Conservation (phyloP, 1,140 invertebrate genomes). For the Musca vetustissima region DNA sequence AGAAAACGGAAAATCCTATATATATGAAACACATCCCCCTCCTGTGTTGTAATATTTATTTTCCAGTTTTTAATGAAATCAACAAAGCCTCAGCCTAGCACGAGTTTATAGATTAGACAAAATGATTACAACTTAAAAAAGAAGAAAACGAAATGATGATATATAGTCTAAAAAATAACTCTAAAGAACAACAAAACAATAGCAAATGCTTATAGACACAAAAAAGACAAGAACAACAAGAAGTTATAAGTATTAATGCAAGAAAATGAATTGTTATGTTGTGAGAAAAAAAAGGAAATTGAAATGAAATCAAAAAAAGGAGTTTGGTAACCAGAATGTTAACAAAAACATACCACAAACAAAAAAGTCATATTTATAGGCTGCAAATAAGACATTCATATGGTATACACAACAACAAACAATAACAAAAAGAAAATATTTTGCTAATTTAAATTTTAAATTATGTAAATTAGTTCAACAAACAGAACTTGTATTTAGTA, state of each 20-base stretch:
- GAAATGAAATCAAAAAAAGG: slow-evolving; percentile 16
- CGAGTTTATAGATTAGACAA: slow-evolving; percentile 17
- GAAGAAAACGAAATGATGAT: too few relatives aligned
- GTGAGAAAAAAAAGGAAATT: not conserved
- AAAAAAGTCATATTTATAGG: slow-evolving; percentile 3
- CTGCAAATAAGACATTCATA: slow-evolving; percentile 13
- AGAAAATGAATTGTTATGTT: not conserved
- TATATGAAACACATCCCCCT: slow-evolving; percentile 20
- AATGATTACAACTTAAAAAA: too few relatives aligned
- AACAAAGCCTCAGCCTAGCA: slow-evolving; percentile 11
- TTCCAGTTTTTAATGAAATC: not conserved
- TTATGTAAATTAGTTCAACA: slow-evolving; percentile 15
- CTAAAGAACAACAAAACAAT: slow-evolving; percentile 1
- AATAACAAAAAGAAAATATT: slow-evolving; percentile 1
- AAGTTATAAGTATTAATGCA: slow-evolving; percentile 15
- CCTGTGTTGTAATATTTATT: slow-evolving; percentile 14
- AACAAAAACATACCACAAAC: too few relatives aligned
- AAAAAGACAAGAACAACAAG: not conserved
- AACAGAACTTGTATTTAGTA: not conserved
- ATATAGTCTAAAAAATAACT: not conserved
- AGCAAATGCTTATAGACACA: slow-evolving; percentile 12
- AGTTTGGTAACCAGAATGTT: not conserved
- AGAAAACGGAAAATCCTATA: slow-evolving; percentile 11
- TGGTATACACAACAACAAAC: not conserved
- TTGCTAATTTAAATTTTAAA: slow-evolving; percentile 1